Percentiles rank a stretch among this genome's conserved stretches.
phyloP scores from a whole-genome alignment of 2,888 invertebrate species.

The Augiades crinisus region DNA sequence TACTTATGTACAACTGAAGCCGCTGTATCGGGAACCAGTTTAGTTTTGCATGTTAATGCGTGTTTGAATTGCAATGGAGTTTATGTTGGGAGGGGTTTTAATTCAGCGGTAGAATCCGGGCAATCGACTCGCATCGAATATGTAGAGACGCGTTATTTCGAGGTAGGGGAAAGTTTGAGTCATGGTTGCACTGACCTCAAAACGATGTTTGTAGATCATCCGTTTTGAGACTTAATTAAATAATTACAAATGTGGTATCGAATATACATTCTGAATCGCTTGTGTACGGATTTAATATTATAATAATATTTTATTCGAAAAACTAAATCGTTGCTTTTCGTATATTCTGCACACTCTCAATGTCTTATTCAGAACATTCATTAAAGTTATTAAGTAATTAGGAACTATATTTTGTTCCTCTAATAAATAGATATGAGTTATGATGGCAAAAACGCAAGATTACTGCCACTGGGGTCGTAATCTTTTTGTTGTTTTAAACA shows the following conservation, averaged over 20 bases:
- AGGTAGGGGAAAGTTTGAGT: constrained; percentile 21
- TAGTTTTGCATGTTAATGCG: constrained; percentile 22
- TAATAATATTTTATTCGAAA: too few species aligned
- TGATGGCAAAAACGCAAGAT: too few species aligned
- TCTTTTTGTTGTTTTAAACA: too few species aligned
- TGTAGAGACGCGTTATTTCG: constrained; percentile 14
- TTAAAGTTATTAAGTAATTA: too few species aligned
- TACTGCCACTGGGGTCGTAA: too few species aligned
- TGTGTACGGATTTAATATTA: too few species aligned
- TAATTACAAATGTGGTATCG: neutral
- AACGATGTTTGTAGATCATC: constrained; percentile 19
- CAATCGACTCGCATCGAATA: constrained; percentile 17
- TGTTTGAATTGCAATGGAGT: constrained; percentile 28
- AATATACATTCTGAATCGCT: too few species aligned
- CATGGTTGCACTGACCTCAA: constrained; percentile 28
- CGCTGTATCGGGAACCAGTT: constrained; percentile 30
- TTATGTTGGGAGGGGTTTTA: constrained; percentile 16
- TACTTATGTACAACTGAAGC: constrained; percentile 12
- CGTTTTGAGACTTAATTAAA: constrained; percentile 11
- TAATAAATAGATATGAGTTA: too few species aligned
- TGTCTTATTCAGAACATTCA: too few species aligned
- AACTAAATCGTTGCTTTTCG: too few species aligned
- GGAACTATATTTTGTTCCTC: too few species aligned
- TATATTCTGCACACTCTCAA: too few species aligned
- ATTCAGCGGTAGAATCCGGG: constrained; percentile 10